Percentiles rank a stretch among this genome's conserved stretches.
Conservation (phyloP, 2,113 vertebrate species). For the Asarcornis scutulata region DNA sequence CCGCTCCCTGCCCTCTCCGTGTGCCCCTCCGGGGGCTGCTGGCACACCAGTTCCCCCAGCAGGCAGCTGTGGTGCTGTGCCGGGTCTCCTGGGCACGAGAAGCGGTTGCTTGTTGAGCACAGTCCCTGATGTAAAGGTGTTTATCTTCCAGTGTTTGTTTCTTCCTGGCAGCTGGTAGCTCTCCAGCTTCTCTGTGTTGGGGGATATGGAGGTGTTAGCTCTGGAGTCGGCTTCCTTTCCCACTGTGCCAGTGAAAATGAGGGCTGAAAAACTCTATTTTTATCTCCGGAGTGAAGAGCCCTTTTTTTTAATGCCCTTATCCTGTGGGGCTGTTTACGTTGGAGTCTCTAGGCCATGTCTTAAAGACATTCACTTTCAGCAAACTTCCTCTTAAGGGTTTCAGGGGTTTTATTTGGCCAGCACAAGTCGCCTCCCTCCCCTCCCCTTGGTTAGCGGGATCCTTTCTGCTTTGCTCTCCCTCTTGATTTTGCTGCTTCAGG, state of each 20-base stretch:
- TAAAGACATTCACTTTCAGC: not conserved
- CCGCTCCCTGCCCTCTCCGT: fast-evolving
- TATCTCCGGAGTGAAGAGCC: not conserved
- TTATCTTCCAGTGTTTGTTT: fast-evolving
- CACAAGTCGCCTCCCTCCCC: not conserved
- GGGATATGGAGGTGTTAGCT: not conserved
- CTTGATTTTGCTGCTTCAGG: not conserved
- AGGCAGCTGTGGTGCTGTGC: fast-evolving
- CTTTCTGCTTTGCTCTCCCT: not conserved
- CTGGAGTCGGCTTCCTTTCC: constrained; percentile 2
- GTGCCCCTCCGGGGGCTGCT: no score
- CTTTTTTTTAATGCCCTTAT: not conserved
- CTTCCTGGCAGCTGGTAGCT: not conserved
- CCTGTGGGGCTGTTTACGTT: constrained; percentile 1
- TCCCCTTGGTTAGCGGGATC: fast-evolving
- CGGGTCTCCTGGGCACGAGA: not conserved
- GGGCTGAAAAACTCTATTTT: constrained; percentile 20
- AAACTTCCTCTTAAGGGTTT: not conserved
- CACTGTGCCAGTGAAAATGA: not conserved
- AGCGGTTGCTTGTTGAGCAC: not conserved
- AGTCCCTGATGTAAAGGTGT: not conserved
- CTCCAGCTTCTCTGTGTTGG: not conserved
- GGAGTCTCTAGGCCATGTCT: not conserved
- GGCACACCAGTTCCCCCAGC: fast-evolving
- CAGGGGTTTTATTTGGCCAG: not conserved